phyloP scores from a whole-genome alignment of 1,140 invertebrate species.

The Drosophila novamexicana region DNA sequence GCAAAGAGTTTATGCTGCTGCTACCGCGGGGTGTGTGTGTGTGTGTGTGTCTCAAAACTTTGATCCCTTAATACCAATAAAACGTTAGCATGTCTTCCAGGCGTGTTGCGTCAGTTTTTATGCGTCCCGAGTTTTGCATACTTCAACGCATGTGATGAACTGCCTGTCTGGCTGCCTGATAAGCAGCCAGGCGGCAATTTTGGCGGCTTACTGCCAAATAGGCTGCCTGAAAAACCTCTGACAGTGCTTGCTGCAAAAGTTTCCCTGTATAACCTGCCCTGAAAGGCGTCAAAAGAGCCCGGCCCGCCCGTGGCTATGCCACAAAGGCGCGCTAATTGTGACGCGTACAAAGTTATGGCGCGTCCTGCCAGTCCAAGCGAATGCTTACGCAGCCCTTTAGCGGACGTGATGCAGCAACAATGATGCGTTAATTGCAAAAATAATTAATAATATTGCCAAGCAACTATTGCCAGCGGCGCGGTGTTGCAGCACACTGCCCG shows the following conservation, averaged over 20 bases:
- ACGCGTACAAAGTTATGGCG: constrained; percentile 60
- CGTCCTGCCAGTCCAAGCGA: constrained; percentile 24
- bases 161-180: constrained; percentile 53
- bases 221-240: constrained; percentile 2
- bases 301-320: not conserved
- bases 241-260: constrained; percentile 2
- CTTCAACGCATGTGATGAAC: constrained; percentile 76
- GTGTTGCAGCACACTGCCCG: constrained; percentile 13
- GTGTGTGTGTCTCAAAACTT: constrained; percentile 51
- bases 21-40: constrained; percentile 8
- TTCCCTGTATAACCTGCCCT: constrained; percentile 26
- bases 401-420: constrained; percentile 78
- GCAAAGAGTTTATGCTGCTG: constrained; percentile 63
- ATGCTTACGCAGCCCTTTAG: constrained; percentile 69
- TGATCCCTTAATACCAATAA: constrained; percentile 82
- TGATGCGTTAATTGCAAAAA: constrained; percentile 78
- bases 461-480: constrained; percentile 44
- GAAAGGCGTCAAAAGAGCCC: constrained; percentile 64
- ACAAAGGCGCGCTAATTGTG: constrained; percentile 76
- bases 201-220: constrained; percentile 51
- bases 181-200: constrained; percentile 61
- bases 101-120: constrained; percentile 77
- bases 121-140: constrained; percentile 57
- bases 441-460: constrained; percentile 72
- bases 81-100: constrained; percentile 78